phyloP scores from a whole-genome alignment of 2,888 invertebrate genomes.

The Smittia sp. region DNA sequence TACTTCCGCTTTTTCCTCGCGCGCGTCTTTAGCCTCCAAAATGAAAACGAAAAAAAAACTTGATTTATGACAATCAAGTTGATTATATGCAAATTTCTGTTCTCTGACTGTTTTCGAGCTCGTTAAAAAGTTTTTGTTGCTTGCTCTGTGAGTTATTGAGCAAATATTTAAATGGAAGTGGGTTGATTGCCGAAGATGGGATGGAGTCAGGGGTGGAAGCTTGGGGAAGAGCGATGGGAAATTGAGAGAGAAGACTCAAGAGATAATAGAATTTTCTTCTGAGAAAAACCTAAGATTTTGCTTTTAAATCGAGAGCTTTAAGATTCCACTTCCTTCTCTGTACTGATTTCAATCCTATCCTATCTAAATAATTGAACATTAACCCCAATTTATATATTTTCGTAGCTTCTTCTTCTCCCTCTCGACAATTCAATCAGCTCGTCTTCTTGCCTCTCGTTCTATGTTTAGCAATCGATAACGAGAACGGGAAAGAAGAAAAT shows the following conservation, averaged over 20 bases:
- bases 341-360: constrained; percentile 11
- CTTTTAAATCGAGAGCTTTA: not conserved
- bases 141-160: constrained; percentile 36
- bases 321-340: not conserved
- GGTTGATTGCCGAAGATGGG: constrained; percentile 30
- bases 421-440: constrained; percentile 38
- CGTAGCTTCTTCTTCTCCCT: not conserved
- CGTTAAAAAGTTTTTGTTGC: constrained; percentile 31
- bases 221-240: not conserved
- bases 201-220: constrained; percentile 1
- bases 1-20: constrained; percentile 32
- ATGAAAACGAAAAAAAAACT: constrained; percentile 12
- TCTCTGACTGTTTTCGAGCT: constrained; percentile 27
- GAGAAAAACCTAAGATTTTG: not conserved
- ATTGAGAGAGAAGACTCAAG: not conserved
- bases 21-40: constrained; percentile 27
- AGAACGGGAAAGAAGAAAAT: not conserved
- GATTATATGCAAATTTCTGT: constrained; percentile 37
- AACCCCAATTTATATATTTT: constrained; percentile 36
- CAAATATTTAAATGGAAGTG: constrained; percentile 40
- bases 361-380: constrained; percentile 38
- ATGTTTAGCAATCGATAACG: constrained; percentile 13
- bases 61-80: constrained; percentile 39
- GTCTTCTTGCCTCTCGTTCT: not conserved
- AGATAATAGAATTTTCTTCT: not conserved